These are phyloP conservation scores for Metellina segmentata DNA, from an alignment of 2,888 invertebrate genomes.

Conservation along the genomic window DNA sequence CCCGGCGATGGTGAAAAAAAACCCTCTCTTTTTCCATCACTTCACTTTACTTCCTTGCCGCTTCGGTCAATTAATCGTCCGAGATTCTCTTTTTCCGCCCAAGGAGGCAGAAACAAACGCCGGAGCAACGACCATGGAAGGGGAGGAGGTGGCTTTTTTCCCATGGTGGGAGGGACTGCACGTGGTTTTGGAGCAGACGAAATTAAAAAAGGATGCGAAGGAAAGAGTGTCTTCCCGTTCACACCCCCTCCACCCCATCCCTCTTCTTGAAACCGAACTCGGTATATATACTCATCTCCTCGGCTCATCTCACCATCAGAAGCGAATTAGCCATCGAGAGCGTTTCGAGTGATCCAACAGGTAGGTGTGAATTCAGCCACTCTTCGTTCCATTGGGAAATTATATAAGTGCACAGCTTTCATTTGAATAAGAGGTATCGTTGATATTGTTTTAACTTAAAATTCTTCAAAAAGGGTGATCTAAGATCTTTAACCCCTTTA, in stretches of 20 bases:
- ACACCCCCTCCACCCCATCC: neutral
- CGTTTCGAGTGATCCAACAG: too few relatives aligned
- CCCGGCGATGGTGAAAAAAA: neutral
- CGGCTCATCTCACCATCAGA: neutral
- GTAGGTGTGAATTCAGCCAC: too few relatives aligned
- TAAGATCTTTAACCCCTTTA: too few relatives aligned
- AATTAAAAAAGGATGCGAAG: conserved; percentile 47
- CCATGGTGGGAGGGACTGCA: conserved; percentile 25
- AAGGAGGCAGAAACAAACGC: conserved; percentile 20
- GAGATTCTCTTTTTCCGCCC: conserved; percentile 25
- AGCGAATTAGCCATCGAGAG: too few relatives aligned
- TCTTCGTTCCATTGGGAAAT: too few relatives aligned
- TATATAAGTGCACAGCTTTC: too few relatives aligned
- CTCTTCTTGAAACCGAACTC: neutral
- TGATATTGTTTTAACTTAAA: too few relatives aligned
- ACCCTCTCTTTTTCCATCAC: neutral
- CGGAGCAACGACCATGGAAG: conserved; percentile 51
- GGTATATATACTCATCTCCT: conserved; percentile 39
- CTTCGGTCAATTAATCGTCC: conserved; percentile 62
- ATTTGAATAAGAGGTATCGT: too few relatives aligned
- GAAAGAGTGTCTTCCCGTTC: conserved; percentile 55
- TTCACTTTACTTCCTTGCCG: conserved; percentile 2
- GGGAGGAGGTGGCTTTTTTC: conserved; percentile 12
- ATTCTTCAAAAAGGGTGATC: too few relatives aligned
- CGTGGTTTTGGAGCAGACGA: neutral